Evolutionary conservation across 2,113 vertebrate species (phyloP).

Genomic region (Oryzias javanicus): DNA sequence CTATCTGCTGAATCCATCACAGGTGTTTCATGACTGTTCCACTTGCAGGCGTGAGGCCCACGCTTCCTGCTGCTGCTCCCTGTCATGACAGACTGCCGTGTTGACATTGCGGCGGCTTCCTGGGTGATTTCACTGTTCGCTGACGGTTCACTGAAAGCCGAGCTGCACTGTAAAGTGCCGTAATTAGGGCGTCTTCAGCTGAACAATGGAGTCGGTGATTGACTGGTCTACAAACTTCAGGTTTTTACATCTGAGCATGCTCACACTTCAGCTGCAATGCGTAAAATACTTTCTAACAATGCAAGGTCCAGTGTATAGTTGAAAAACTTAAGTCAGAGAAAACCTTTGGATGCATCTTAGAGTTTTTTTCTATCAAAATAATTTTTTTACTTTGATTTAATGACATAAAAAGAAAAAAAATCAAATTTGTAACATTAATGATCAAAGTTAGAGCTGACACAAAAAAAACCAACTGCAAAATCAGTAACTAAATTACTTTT

Average conservation of each 20-base stretch:
- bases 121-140: constrained; percentile 17
- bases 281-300: constrained; percentile 26
- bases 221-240: constrained; percentile 34
- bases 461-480: too few species aligned
- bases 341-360: too few species aligned
- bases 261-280: constrained; percentile 33
- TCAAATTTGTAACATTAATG: too few species aligned
- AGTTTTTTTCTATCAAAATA: too few species aligned
- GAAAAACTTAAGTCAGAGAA: constrained; percentile 8
- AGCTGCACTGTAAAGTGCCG: constrained; percentile 28
- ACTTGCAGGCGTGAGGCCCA: constrained; percentile 2
- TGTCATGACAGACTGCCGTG: constrained; percentile 28
- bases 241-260: constrained; percentile 48
- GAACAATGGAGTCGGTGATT: constrained; percentile 50
- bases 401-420: too few species aligned
- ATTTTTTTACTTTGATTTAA: too few species aligned
- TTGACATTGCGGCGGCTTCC: constrained; percentile 36
- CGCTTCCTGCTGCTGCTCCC: constrained; percentile 29
- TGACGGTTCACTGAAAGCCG: constrained; percentile 42
- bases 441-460: too few species aligned
- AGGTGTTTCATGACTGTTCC: background rate
- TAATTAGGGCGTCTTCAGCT: constrained; percentile 45
- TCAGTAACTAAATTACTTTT: too few species aligned
- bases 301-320: constrained; percentile 12
- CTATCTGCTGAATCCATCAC: constrained; percentile 13